Conservation (phyloP, 1,140 invertebrate species). For the Aphelenchoides besseyi region DNA sequence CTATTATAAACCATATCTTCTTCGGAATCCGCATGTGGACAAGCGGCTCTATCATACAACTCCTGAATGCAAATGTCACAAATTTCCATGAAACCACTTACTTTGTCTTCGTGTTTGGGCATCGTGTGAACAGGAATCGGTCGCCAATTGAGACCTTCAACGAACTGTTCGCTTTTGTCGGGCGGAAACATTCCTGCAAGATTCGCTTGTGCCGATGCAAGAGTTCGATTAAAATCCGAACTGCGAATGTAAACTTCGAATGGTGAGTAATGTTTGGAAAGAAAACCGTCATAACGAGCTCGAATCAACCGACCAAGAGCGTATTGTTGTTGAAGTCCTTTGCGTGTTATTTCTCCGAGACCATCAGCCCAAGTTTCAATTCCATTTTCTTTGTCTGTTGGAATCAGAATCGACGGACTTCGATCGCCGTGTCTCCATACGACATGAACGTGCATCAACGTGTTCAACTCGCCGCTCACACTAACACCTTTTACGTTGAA, state of each 20-base stretch:
- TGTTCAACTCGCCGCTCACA: constrained; percentile 22
- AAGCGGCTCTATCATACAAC: constrained; percentile 17
- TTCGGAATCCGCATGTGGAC: constrained; percentile 33
- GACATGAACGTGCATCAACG: constrained; percentile 37
- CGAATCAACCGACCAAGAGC: constrained; percentile 50
- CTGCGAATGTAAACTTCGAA: constrained; percentile 55
- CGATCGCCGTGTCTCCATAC: constrained; percentile 59
- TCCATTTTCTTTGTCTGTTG: constrained; percentile 44
- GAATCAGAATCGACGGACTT: constrained; percentile 48
- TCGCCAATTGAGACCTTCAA: constrained; percentile 55
- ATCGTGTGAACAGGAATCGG: constrained; percentile 63
- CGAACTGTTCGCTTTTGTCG: constrained; percentile 39
- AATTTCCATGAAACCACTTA: constrained; percentile 21
- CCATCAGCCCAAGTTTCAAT: constrained; percentile 49
- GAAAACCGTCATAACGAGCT: constrained; percentile 51
- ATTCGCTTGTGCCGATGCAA: constrained; percentile 62
- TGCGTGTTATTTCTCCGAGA: constrained; percentile 53
- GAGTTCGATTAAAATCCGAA: constrained; percentile 61
- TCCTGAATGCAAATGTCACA: constrained; percentile 22
- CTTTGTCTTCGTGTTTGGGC: constrained; percentile 45
- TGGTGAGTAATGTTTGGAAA: constrained; percentile 49
- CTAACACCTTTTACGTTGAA: neutral
- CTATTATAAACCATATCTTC: constrained; percentile 33
- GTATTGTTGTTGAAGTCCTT: constrained; percentile 53
- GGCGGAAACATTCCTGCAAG: constrained; percentile 62